Evolutionary conservation across 2,797 vertebrate species (phyloP), one percentile per base, ranked within the genome.

Genomic region (Sebastes goodei): DNA sequence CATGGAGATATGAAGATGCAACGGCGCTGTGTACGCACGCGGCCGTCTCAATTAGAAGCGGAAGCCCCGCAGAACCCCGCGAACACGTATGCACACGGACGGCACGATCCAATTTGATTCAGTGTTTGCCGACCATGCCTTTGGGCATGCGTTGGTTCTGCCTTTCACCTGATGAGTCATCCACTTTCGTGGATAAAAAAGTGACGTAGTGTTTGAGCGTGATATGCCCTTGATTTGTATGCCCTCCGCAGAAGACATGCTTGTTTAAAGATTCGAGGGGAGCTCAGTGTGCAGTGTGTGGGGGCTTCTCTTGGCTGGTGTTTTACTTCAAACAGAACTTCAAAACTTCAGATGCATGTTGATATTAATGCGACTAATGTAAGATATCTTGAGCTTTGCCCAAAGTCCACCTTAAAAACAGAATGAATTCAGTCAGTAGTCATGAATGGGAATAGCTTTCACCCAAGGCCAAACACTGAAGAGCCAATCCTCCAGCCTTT

Each of bases 141-240:
- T 60, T 38, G 53, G 73, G 52, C 64, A 49, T 10, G 46, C 9
- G n/a, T 7, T 52, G 61, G 71, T 46, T 63, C 63, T 56, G 25
- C 80, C 78, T 81, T 68, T 82, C 63, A 64, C 81, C 69, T 49
- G 77, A 81, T 86, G 83, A 90, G 55, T 90, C 86, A 86, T 33
- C 55, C 55, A 38, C 49, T 61, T 62, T 25, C 61, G 29, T 46
- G 60, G 38, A 23, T 33, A 27, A 78, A 33, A 65, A 61, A 33
- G 55, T 60, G 63, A 65, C 17, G 62, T 64, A 3, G 30, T 52
- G 38, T 68, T 74, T 29, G 71, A 75, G 76, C 0, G 11, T 32
- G 23, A 42, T 33, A 21, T 49, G 78, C 29, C 46, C 63, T 68
- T 67, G 23, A 69, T 83, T 62, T 79, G 25, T 66, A 9, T 42